Base-by-base conservation (phyloP, 2,888 invertebrate species). In the Netelia melanura region DNA sequence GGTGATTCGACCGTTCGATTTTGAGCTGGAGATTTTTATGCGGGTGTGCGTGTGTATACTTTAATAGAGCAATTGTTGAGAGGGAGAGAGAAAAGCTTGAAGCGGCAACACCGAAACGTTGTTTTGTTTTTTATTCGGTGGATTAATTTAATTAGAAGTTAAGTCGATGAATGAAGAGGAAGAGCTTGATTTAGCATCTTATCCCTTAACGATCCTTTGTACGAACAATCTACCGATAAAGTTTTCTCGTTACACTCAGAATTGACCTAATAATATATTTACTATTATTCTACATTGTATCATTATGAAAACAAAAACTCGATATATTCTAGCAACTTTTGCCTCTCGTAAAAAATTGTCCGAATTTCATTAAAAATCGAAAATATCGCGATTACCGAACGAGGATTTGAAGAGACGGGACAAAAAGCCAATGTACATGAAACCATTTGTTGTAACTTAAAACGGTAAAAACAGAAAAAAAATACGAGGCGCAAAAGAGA, bases 181-280 rank as follows among this genome's bases (percentile, higher is more conserved):
- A 54, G 56, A 75, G 52, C 65, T 71, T 80, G 14, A 25, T 70
- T 44, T 52, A 56, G 65, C 56, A 43, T 67, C 11, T 76, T 71
- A 38, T 38, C 38, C 43, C 56, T 64, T 30, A 71, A 76, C 70
- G 70, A 79, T 79, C 52, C 75, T 80, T 68, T 54, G 72, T 68
- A 83, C 72, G 52, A 71, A 54, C 72, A 71, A 71, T 30, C 11
- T 70, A 54, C 67, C 65, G 58, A 77, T 58, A 62, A 65, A 52
- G 38, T 78, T 78, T 78, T 52, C 79, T 79, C 75, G 64, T 75
- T 71, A 79, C 70, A 79, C 65, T 79, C 75, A 83, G 62, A 79
- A 80, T 80, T 80, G 78, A 78, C 74, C 72, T 74, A 83, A 74
- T 54, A 82, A 71, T 82, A 67, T 78, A 78, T 77, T 68, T 71